Percentiles rank a stretch among this genome's conserved stretches.
phyloP scores from a whole-genome alignment of 2,888 invertebrate genomes.

The Leucozona laternaria region DNA sequence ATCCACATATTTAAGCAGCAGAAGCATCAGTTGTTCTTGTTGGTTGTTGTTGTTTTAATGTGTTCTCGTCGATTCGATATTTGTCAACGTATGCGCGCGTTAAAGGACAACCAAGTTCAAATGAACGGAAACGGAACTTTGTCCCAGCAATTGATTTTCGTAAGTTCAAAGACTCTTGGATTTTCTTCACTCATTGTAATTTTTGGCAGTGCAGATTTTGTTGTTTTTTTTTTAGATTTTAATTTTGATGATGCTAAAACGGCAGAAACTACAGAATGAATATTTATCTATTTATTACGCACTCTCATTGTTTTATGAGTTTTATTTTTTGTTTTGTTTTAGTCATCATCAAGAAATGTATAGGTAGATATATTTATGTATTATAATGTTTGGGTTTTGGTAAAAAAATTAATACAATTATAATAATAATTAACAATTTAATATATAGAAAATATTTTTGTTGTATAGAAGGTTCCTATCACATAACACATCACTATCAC shows the following conservation, averaged over 20 bases:
- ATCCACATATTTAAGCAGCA: slow-evolving; percentile 62
- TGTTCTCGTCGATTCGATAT: slow-evolving; percentile 23
- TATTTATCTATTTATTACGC: slow-evolving; percentile 13
- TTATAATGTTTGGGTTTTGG: slow-evolving; percentile 47
- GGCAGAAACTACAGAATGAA: slow-evolving; percentile 37
- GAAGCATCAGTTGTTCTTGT: slow-evolving; percentile 7
- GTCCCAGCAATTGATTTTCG: slow-evolving; percentile 37
- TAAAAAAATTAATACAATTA: slow-evolving; percentile 65
- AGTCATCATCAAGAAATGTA: slow-evolving; percentile 28
- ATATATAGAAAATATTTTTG: slow-evolving; percentile 74
- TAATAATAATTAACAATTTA: slow-evolving; percentile 72
- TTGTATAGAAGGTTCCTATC: slow-evolving; percentile 76
- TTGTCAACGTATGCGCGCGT: slow-evolving; percentile 16
- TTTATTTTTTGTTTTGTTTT: slow-evolving; percentile 1
- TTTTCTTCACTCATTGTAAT: slow-evolving; percentile 66
- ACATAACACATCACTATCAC: slow-evolving; percentile 78
- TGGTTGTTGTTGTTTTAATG: slow-evolving; percentile 12
- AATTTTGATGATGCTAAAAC: slow-evolving; percentile 36
- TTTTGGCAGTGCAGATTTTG: slow-evolving; percentile 71
- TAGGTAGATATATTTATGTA: not conserved
- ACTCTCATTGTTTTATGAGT: slow-evolving; percentile 14
- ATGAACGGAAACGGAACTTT: slow-evolving; percentile 43
- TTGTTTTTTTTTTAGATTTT: slow-evolving; percentile 31
- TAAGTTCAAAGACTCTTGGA: slow-evolving; percentile 33
- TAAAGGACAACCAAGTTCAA: slow-evolving; percentile 51